phyloP scores from a whole-genome alignment of 2,888 invertebrate species.

The Psylliodes chrysocephalus region DNA sequence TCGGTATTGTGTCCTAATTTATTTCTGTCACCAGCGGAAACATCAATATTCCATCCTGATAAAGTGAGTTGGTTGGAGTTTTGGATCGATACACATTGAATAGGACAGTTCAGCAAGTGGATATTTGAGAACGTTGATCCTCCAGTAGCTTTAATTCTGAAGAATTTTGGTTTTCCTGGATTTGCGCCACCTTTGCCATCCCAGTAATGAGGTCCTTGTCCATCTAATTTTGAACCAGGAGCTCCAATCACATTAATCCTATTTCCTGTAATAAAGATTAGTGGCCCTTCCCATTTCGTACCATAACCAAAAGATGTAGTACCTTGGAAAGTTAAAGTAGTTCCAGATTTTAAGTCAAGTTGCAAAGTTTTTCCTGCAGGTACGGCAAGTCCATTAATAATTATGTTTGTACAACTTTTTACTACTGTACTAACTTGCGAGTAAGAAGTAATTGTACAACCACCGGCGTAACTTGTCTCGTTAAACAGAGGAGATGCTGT shows the following conservation, averaged over 20 bases:
- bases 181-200: conserved; percentile 21
- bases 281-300: background rate
- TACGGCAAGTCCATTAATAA: background rate
- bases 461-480: background rate
- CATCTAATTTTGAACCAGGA: background rate
- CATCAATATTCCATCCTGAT: conserved; percentile 39
- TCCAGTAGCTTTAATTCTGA: conserved; percentile 31
- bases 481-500: too few species aligned
- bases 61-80: conserved; percentile 26
- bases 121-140: conserved; percentile 33
- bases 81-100: conserved; percentile 32
- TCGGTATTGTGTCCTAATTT: conserved; percentile 41
- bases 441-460: background rate
- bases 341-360: background rate
- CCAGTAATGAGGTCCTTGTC: background rate
- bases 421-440: background rate
- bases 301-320: background rate
- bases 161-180: conserved; percentile 26
- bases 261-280: background rate
- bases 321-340: background rate
- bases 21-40: conserved; percentile 41
- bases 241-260: background rate
- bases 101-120: conserved; percentile 37
- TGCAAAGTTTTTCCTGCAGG: background rate
- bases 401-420: background rate